These are phyloP conservation scores for Paramormyrops kingsleyae DNA, from an alignment of 2,113 vertebrate species.

Conservation along the genomic window DNA sequence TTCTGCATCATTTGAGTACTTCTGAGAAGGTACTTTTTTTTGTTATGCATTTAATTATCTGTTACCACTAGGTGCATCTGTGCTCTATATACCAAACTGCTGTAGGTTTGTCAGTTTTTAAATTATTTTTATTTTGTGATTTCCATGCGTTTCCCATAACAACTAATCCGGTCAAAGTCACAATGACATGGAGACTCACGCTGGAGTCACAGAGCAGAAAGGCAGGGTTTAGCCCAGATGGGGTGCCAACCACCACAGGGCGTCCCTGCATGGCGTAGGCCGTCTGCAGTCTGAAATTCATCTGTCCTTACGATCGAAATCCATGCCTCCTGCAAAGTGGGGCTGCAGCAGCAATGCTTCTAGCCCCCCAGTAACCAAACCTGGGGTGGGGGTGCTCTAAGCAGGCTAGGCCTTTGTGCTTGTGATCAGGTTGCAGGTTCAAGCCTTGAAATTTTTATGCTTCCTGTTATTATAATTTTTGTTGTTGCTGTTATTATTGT, in stretches of 20 bases:
- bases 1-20: neutral
- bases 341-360: neutral
- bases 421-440: neutral
- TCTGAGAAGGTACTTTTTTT: neutral
- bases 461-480: neutral
- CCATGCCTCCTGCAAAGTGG: neutral
- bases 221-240: neutral
- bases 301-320: neutral
- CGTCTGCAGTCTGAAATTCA: neutral
- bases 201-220: neutral
- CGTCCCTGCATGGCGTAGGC: neutral
- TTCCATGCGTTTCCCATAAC: neutral
- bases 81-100: neutral
- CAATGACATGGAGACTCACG: neutral
- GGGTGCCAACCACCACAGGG: neutral
- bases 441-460: neutral
- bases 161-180: neutral
- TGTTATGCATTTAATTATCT: neutral
- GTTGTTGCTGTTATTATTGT: neutral
- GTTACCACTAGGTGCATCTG: slow-evolving; percentile 23
- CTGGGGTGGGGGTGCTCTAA: neutral
- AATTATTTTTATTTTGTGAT: neutral
- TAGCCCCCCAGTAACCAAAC: neutral
- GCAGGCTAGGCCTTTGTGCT: neutral
- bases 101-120: neutral